Percentiles rank a stretch among this genome's conserved stretches.
phyloP scores from a whole-genome alignment of 2,888 invertebrate species.

The Rutpela maculata region DNA sequence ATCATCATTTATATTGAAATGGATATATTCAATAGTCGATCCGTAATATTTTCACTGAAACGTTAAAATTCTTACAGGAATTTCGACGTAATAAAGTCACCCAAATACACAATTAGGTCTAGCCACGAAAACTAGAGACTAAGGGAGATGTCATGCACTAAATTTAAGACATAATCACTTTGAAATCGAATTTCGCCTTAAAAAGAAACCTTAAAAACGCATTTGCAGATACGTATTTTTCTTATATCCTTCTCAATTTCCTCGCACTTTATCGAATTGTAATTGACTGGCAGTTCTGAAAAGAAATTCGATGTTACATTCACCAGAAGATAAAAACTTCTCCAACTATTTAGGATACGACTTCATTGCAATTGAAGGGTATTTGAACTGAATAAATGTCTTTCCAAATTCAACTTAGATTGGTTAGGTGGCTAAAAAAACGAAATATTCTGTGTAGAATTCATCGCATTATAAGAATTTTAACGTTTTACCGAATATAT shows the following conservation, averaged over 20 bases:
- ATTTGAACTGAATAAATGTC: constrained; percentile 45
- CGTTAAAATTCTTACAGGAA: not conserved
- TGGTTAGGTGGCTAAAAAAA: constrained; percentile 23
- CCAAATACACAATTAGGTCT: constrained; percentile 41
- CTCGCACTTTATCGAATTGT: constrained; percentile 66
- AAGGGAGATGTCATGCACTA: constrained; percentile 39
- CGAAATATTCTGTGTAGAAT: constrained; percentile 7
- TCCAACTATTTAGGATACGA: constrained; percentile 51
- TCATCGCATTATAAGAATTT: not conserved
- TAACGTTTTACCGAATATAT: not conserved
- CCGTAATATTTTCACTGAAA: not conserved
- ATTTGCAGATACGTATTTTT: constrained; percentile 61
- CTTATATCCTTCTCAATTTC: constrained; percentile 64
- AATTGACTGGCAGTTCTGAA: constrained; percentile 64
- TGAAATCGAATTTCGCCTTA: constrained; percentile 56
- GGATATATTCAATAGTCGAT: not conserved
- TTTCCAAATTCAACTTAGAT: constrained; percentile 42
- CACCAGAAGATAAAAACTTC: constrained; percentile 52
- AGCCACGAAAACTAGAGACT: constrained; percentile 46
- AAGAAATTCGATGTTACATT: constrained; percentile 54
- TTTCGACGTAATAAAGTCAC: not conserved
- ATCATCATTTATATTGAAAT: not conserved
- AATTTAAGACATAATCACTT: constrained; percentile 57
- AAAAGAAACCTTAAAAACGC: constrained; percentile 56
- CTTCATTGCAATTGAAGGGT: constrained; percentile 48